Evolutionary conservation across 2,797 vertebrate species (phyloP), one percentile per base, ranked within the genome.

Genomic region (Cottoperca gobio): DNA sequence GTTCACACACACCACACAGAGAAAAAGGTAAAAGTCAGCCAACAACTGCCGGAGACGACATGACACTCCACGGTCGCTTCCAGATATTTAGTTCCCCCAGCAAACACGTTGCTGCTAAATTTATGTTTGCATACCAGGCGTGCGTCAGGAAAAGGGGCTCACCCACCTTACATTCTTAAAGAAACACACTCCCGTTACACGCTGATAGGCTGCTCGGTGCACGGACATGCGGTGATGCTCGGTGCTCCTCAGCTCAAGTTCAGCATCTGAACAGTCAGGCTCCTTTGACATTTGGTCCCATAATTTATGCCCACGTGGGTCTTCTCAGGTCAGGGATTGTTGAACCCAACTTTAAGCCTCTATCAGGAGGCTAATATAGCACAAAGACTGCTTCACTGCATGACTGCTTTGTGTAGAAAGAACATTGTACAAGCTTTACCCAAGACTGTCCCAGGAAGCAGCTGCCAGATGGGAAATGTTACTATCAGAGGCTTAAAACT

Each of bases 111-210:
- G 94, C 93, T 90, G 89, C 94, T 95, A 93, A 93, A 95, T 95
- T 93, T 95, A 93, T 94, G 93, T 94, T 94, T 93, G 93, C 93
- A 90, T 93, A 89, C 89, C 92, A 87, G 83, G 82, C 90, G 92
- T 76, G 92, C 90, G 93, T 93, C 93, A 93, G 92, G 87, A 85
- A 81, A 86, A 87, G 87, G 85, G 91, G 82, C 92, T 94, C 92
- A 92, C 91, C 93, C 93, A 93, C 93, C 93, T 93, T 91, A 80
- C 91, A 91, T 89, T 94, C 94, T 95, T 95, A 95, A 95, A 95
- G 95, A 83, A 83, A 95, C 94, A 95, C 83, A 10, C 70, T 75
- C 88, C 86, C 64, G 43, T 48, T 54, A 48, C 83, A 79, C 87
- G 64, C 78, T 26, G 65, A 69, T 33, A 46, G 43, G 74, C 76